phyloP scores from a whole-genome alignment of 1,140 invertebrate genomes.

The Calliphora vicina region DNA sequence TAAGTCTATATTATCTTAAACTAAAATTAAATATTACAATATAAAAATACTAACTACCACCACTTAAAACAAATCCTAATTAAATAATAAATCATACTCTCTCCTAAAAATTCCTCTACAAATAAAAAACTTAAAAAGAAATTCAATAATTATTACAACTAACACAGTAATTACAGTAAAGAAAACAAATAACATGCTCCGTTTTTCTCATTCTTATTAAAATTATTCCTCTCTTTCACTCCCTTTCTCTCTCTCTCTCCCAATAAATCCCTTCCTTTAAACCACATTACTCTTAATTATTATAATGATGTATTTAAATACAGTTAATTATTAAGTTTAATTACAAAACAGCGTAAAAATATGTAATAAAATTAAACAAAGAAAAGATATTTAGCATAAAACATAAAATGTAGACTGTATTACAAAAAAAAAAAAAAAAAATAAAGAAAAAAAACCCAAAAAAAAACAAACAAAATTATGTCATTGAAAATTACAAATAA shows the following conservation, averaged over 20 bases:
- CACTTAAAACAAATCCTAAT: not conserved
- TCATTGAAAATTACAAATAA: constrained; percentile 17
- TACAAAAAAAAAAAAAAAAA: constrained; percentile 22
- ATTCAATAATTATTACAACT: not conserved
- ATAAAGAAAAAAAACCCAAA: constrained; percentile 30
- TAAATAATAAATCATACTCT: not conserved
- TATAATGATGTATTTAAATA: not conserved
- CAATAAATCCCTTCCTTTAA: not conserved
- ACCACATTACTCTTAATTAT: not conserved
- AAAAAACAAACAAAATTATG: too few relatives aligned
- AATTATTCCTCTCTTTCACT: not conserved
- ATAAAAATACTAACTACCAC: not conserved
- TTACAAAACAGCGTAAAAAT: not conserved
- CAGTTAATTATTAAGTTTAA: not conserved
- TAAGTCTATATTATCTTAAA: constrained; percentile 3
- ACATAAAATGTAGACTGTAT: constrained; percentile 27
- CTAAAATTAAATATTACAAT: not conserved
- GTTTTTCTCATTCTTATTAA: not conserved
- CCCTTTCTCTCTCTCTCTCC: not conserved
- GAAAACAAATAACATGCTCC: too few relatives aligned
- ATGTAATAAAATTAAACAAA: not conserved
- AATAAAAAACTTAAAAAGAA: not conserved
- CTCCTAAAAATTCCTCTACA: not conserved
- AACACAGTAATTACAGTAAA: not conserved
- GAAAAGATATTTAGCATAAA: constrained; percentile 28